Conservation (phyloP, 2,888 invertebrate genomes). For the Melolontha melolontha region DNA sequence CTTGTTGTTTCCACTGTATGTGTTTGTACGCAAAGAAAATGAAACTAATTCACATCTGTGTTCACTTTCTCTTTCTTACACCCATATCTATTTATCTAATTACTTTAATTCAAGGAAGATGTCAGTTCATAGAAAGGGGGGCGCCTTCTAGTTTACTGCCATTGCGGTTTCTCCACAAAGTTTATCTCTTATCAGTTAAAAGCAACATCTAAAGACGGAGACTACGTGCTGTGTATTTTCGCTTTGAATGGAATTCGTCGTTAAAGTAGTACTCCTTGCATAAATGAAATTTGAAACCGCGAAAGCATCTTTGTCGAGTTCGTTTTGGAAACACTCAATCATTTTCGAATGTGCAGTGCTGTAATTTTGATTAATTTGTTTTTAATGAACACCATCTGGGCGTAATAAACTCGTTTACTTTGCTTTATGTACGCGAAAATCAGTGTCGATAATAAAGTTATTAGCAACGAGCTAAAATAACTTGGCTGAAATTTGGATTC, state of each 20-base stretch:
- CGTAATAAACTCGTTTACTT: too few relatives aligned
- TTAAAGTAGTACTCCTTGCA: too few relatives aligned
- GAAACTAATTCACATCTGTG: constrained; percentile 16
- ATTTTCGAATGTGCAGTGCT: too few relatives aligned
- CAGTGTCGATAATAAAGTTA: too few relatives aligned
- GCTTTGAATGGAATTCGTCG: neutral
- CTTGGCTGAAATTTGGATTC: too few relatives aligned
- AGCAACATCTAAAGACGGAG: neutral
- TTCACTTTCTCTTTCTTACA: neutral
- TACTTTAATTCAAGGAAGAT: constrained; percentile 11
- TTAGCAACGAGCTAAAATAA: too few relatives aligned
- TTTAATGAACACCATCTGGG: too few relatives aligned
- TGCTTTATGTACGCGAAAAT: too few relatives aligned
- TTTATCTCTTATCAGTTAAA: neutral
- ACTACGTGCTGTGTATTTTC: neutral
- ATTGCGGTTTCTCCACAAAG: constrained; percentile 7
- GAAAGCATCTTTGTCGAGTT: too few relatives aligned
- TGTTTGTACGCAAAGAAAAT: neutral
- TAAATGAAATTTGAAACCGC: too few relatives aligned
- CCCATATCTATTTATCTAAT: constrained; percentile 17
- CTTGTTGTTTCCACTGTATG: neutral
- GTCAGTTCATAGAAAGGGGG: neutral
- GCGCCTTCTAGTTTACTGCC: neutral
- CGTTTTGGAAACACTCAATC: too few relatives aligned
- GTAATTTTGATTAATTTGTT: too few relatives aligned